A percentile compares a stretch with the other conserved stretches of the same genome.
Conservation (phyloP, 2,797 vertebrate species). For the Morelia viridis region DNA sequence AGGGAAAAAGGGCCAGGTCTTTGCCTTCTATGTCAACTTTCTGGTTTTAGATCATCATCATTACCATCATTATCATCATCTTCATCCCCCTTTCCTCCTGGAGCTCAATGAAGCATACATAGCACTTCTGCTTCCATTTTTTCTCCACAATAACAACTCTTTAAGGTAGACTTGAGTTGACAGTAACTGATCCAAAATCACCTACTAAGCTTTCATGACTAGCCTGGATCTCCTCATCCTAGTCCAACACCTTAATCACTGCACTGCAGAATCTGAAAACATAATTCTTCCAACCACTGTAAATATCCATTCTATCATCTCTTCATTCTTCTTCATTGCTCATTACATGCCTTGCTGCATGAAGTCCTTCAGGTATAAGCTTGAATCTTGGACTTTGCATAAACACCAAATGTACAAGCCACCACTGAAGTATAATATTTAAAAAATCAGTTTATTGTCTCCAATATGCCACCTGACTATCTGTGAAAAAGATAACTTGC, state of each 20-base stretch:
- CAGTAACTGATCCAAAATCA: not conserved
- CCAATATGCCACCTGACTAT: not conserved
- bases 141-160: not conserved
- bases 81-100: not conserved
- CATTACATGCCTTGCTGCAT: not conserved
- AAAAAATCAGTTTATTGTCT: not conserved
- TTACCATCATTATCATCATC: not conserved
- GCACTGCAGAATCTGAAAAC: not conserved
- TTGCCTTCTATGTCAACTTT: not conserved
- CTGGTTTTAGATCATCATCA: not conserved
- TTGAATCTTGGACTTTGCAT: not conserved
- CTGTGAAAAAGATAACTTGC: not conserved
- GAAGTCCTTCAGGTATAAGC: too few relatives aligned
- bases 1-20: not conserved
- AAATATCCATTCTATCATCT: not conserved
- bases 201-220: not conserved
- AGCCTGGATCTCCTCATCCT: not conserved
- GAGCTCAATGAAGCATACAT: not conserved
- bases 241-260: not conserved
- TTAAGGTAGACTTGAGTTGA: not conserved
- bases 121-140: not conserved
- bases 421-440: not conserved
- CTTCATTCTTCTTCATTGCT: not conserved
- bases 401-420: not conserved
- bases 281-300: not conserved